These are phyloP conservation scores for Opisthocomus hoazin DNA, from an alignment of 2,113 vertebrate genomes.

Conservation along the genomic window DNA sequence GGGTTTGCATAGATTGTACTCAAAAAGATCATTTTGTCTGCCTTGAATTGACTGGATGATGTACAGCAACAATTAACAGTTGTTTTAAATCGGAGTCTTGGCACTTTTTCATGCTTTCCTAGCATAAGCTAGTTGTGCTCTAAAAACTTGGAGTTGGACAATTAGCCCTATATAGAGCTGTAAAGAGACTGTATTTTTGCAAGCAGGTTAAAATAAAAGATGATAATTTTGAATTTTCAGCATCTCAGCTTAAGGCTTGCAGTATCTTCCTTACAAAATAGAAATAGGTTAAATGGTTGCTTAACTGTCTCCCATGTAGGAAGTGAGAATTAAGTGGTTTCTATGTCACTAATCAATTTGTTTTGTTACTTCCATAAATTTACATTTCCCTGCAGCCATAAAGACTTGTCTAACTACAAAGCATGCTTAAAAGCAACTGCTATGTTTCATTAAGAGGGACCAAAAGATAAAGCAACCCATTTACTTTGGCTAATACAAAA, in stretches of 20 bases:
- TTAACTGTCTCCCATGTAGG: neutral
- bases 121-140: neutral
- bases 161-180: rapidly evolving
- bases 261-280: neutral
- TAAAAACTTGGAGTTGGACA: neutral
- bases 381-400: slow-evolving; percentile 15
- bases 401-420: neutral
- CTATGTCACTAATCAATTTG: slow-evolving; percentile 28
- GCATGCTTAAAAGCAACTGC: neutral
- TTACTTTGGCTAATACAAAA: neutral
- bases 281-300: neutral
- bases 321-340: slow-evolving; percentile 23
- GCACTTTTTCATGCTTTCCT: neutral
- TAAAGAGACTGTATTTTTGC: neutral
- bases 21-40: rapidly evolving
- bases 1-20: neutral
- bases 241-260: neutral
- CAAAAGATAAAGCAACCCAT: neutral
- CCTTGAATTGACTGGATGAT: neutral
- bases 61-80: neutral
- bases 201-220: neutral
- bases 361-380: neutral
- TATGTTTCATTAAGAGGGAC: slow-evolving; percentile 17
- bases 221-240: neutral
- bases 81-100: neutral